A percentile compares a stretch with the other conserved stretches of the same genome.
phyloP scores from a whole-genome alignment of 2,113 vertebrate species.

The Dipodomys spectabilis region DNA sequence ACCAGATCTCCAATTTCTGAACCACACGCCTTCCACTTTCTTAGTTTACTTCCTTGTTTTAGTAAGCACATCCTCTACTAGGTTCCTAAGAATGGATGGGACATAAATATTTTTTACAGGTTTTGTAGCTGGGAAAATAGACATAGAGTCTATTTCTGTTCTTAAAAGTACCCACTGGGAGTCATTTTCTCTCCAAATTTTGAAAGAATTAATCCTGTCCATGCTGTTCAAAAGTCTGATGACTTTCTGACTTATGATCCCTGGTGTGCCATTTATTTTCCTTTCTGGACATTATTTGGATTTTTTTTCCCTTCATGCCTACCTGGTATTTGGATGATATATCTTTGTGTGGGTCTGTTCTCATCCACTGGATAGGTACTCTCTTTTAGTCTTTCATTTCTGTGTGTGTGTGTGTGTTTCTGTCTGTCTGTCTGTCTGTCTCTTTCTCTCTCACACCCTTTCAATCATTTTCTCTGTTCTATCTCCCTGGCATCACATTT shows the following conservation, averaged over 20 bases:
- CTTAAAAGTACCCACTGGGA: not conserved
- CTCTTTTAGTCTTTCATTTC: not conserved
- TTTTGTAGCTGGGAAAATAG: not conserved
- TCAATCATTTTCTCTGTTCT: not conserved
- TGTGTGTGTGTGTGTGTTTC: constrained; percentile 7
- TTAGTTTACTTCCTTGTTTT: constrained; percentile 46
- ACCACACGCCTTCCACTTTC: not conserved
- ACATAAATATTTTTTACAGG: not conserved
- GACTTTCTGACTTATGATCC: not conserved
- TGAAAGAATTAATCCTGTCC: not conserved
- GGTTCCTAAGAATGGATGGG: not conserved
- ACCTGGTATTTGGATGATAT: not conserved
- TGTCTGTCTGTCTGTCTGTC: not conserved
- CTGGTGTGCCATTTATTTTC: not conserved
- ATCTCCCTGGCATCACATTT: not conserved
- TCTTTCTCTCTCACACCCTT: not conserved
- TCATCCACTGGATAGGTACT: not conserved
- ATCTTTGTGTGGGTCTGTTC: not conserved
- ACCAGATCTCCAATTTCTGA: not conserved
- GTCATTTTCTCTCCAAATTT: constrained; percentile 4
- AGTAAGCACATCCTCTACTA: not conserved
- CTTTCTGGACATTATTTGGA: constrained; percentile 3
- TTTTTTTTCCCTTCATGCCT: not conserved
- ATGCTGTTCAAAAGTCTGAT: not conserved
- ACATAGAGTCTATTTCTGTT: not conserved